Evolutionary conservation across 2,888 invertebrate genomes (phyloP), one percentile per base, ranked within the genome.

Genomic region (Pseudoips prasinana): DNA sequence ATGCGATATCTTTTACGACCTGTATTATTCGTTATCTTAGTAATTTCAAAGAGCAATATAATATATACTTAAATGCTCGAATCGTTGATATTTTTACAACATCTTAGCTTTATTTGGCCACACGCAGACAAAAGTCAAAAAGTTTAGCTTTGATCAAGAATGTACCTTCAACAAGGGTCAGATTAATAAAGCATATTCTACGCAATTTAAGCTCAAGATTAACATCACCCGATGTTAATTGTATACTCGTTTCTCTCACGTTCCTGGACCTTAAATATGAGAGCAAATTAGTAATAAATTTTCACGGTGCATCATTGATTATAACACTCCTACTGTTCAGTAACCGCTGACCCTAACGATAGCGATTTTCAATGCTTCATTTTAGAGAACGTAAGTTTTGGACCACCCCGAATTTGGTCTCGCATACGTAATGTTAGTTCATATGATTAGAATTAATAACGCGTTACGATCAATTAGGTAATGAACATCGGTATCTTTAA

Each of bases 381-480:
- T 70, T 64, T 54, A 64, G 52, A 56, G 39, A 46, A 58, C 59
- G 57, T 14, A 3, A 49, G 52, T 46, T 43, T 39, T 27, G 22
- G 82, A 80, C 84, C 84, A 82, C 84, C 84, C 72, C 55, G 73
- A 55, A 40, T 34, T 30, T 40, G 32, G 10, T 42, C 39, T 47
- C 48, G 36, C 30, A 52, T 49, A 47, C 36, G 40, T 46, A 45
- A 37, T 38, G 54, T 51, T 58, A 48, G 60, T 62, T 62, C 56
- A 48, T 58, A 50, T 59, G 55, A 71, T 77, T 75, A 63, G 70
- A 74, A 77, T 80, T 74, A 78, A 79, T 77, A 73, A 72, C 51
- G 61, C 75, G 73, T 77, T 74, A 64, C 52, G 50, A 52, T 69
- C 70, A 77, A 76, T 76, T 75, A 72, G 47, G 63, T 66, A 70